These are phyloP conservation scores for Sebastes iracundus DNA, from an alignment of 2,797 vertebrate genomes.

Conservation along the genomic window DNA sequence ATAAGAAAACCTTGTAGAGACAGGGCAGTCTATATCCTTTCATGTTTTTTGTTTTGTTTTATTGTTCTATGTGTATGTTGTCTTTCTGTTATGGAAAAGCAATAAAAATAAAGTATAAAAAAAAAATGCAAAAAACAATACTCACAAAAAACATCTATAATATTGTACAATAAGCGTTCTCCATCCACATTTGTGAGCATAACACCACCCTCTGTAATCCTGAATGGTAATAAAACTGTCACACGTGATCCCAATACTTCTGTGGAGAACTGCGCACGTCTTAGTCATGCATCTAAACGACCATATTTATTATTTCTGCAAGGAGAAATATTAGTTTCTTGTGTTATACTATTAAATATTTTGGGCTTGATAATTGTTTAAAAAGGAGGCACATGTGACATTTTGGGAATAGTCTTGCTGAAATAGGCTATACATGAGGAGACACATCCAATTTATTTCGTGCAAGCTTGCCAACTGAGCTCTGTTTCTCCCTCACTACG, in stretches of 20 bases:
- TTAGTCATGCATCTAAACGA: not conserved
- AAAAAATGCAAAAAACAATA: not conserved
- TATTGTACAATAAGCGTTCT: not conserved
- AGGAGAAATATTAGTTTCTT: not conserved
- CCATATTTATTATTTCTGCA: not conserved
- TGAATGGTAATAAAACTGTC: conserved; percentile 10
- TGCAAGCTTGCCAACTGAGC: conserved; percentile 35
- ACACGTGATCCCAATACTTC: not conserved
- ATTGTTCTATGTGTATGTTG: too few relatives aligned
- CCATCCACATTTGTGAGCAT: not conserved
- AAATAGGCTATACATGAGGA: conserved; percentile 21
- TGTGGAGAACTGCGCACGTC: not conserved
- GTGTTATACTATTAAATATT: not conserved
- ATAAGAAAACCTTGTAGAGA: too few relatives aligned
- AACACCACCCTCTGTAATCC: not conserved
- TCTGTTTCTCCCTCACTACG: conserved; percentile 7
- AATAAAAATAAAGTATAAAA: too few relatives aligned
- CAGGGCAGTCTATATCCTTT: too few relatives aligned
- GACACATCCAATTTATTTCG: conserved; percentile 25
- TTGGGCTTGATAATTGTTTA: not conserved
- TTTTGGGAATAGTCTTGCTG: not conserved
- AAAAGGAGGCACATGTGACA: not conserved
- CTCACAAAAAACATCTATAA: not conserved
- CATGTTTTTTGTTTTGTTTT: too few relatives aligned
- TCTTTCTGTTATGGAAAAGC: too few relatives aligned